A percentile compares a stretch with the other conserved stretches of the same genome.
These are phyloP conservation scores for Plectus sambesii DNA, from an alignment of 1,140 invertebrate genomes.

Conservation along the genomic window DNA sequence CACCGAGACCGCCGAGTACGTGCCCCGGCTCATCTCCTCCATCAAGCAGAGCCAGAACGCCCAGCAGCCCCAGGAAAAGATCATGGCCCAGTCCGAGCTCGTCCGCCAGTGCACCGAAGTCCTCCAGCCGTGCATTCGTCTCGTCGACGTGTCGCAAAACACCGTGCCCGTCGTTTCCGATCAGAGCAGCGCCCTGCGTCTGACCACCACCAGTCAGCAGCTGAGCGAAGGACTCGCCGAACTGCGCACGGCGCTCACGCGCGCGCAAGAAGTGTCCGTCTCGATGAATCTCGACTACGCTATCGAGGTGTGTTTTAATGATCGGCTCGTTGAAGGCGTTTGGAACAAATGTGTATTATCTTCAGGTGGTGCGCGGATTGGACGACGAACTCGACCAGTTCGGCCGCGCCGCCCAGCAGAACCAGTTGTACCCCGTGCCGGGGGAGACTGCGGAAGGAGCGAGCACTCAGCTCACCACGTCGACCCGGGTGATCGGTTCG, in stretches of 20 bases:
- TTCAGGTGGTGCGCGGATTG: conserved; percentile 65
- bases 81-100: conserved; percentile 37
- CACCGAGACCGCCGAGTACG: conserved; percentile 61
- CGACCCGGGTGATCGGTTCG: conserved; percentile 57
- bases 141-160: conserved; percentile 62
- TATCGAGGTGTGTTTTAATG: too few species aligned
- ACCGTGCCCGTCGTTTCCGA: conserved; percentile 74
- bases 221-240: conserved; percentile 65
- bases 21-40: conserved; percentile 54
- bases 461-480: conserved; percentile 52
- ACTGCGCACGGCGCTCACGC: conserved; percentile 63
- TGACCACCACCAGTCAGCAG: conserved; percentile 61
- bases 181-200: conserved; percentile 59
- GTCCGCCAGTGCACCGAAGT: conserved; percentile 31
- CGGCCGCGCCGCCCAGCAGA: too few species aligned
- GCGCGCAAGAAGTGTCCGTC: conserved; percentile 73
- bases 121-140: conserved; percentile 54
- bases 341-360: conserved; percentile 67
- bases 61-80: conserved; percentile 54
- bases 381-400: conserved; percentile 71
- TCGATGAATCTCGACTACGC: conserved; percentile 59
- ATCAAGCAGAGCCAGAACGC: conserved; percentile 56
- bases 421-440: conserved; percentile 67
- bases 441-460: conserved; percentile 58
- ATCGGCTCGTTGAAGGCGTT: too few species aligned